Evolutionary conservation across 2,113 vertebrate species (phyloP).

Genomic region (Anguilla japonica): DNA sequence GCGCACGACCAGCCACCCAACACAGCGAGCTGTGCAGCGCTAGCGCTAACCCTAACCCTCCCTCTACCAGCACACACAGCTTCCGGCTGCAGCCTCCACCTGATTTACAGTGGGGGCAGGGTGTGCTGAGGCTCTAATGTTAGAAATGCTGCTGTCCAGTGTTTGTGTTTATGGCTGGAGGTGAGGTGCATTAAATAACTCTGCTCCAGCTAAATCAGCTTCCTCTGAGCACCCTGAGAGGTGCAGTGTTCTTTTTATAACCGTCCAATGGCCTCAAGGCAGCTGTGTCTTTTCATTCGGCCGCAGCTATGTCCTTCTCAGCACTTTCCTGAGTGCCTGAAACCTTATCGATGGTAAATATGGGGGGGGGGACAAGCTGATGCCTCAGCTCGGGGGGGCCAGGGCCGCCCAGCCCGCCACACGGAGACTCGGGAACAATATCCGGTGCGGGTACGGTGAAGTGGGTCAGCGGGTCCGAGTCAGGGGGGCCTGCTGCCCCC

Average conservation of each 20-base stretch:
- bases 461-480: neutral
- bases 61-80: neutral
- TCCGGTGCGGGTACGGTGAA: too few species aligned
- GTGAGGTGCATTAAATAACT: neutral
- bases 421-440: neutral
- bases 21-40: neutral
- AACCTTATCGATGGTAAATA: slow-evolving; percentile 7
- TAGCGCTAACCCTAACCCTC: neutral
- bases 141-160: neutral
- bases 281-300: slow-evolving; percentile 42
- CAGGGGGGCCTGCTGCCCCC: neutral
- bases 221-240: slow-evolving; percentile 39
- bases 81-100: neutral
- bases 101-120: neutral
- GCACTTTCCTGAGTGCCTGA: neutral
- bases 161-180: neutral
- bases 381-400: neutral
- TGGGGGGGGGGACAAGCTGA: neutral
- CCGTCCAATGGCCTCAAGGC: slow-evolving; percentile 23
- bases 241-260: slow-evolving; percentile 37
- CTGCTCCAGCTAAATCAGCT: neutral
- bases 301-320: neutral
- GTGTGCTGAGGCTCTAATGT: neutral
- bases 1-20: neutral
- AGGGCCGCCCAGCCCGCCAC: neutral